Base-by-base conservation (phyloP, 2,113 vertebrate genomes). In the Geococcyx californianus region DNA sequence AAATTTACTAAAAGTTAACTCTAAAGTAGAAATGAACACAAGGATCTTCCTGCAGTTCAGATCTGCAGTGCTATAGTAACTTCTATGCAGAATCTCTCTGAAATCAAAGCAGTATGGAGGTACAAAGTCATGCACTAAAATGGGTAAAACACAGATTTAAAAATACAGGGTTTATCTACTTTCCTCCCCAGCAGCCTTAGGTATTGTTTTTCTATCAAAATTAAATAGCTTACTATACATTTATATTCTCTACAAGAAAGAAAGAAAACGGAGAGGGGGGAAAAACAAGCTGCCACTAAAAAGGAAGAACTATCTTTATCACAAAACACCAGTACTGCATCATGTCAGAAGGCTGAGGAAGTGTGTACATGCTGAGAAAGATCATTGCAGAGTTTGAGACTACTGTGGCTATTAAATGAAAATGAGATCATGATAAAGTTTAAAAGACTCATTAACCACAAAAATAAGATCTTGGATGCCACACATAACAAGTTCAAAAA, bases 11-110 rank as follows among this genome's bases (percentile, higher is more conserved):
- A 12, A 66, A 38, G 19, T 19, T 73, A 74, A 63, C 11, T 51
- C 34, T 36, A 33, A 59, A 47, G 51, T 56, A 36, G 62, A 73
- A 87, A 52, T 1, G 26, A 6, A 78, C 0, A 0, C 10, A 3
- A 3, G 21, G 3, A 24, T 75, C 56, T 34, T 75, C 34, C 42
- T 67, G 51, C 23, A 83, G 56, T 33, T 58, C 36, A 55, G 23
- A 60, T 25, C 40, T 56, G 34, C 51, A 82, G 5, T n/a, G 13
- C 18, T 63, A 36, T 17, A 77, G 45, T 26, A 78, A 63, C 25
- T 60, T 66, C 64, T 74, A 60, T 7, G 17, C 17, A 87, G 20
- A 49, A 47, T 34, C 6, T 54, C 29, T 64, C 5, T 19, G 21
- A 67, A 91, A 79, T 19, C 47, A 63, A 74, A 85, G 49, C 1